Percentiles rank a stretch among this genome's conserved stretches.
Conservation (phyloP, 2,888 invertebrate species). For the Acronicta psi region DNA sequence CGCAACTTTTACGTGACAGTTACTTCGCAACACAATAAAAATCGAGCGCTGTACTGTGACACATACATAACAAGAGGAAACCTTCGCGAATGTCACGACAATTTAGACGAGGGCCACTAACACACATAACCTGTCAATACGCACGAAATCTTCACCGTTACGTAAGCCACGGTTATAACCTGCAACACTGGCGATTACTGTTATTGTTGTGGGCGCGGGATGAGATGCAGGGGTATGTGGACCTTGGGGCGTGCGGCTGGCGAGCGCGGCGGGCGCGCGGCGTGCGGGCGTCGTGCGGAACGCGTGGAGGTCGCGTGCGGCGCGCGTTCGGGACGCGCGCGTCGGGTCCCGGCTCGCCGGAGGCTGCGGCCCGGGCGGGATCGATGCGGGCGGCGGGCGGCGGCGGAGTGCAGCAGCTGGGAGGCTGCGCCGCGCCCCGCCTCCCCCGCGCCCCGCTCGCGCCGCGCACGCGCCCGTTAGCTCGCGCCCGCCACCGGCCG, state of each 20-base stretch:
- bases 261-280: constrained; percentile 65
- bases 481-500: constrained; percentile 58
- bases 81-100: constrained; percentile 48
- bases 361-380: constrained; percentile 82
- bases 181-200: constrained; percentile 74
- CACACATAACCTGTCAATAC: constrained; percentile 79
- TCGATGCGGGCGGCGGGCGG: constrained; percentile 88
- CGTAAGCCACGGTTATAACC: constrained; percentile 81
- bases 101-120: constrained; percentile 60
- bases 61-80: constrained; percentile 39
- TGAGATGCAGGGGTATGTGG: constrained; percentile 78
- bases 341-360: constrained; percentile 73
- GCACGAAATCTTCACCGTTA: constrained; percentile 76
- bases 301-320: constrained; percentile 73
- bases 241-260: constrained; percentile 66
- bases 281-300: constrained; percentile 70
- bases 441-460: constrained; percentile 54
- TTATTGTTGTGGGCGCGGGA: constrained; percentile 72
- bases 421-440: constrained; percentile 82
- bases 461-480: constrained; percentile 61
- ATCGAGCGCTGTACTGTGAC: constrained; percentile 24
- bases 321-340: constrained; percentile 74
- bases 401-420: constrained; percentile 85
- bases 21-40: constrained; percentile 35
- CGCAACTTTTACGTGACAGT: constrained; percentile 34